Evolutionary conservation across 2,797 vertebrate species (phyloP), one percentile per base, ranked within the genome.

Genomic region (Microchirus variegatus): DNA sequence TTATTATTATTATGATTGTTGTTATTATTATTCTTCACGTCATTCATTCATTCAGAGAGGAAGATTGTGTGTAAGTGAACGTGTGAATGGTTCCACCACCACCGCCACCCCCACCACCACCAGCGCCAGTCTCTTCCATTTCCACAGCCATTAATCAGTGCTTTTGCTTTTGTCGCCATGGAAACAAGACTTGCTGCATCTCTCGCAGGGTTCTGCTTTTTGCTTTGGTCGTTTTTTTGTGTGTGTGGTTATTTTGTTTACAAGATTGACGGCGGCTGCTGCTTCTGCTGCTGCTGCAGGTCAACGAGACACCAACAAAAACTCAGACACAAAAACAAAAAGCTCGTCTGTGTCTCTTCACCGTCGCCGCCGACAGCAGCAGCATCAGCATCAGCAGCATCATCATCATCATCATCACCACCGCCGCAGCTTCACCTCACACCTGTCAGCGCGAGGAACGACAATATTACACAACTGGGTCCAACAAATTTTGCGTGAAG

Each of bases 151-250:
- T 85, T 90, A 85, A 90, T 91, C 90, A 83, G 77, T 80, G 83
- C 84, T 88, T 83, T 87, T 83, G 87, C 91, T 85, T 88, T 81
- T 85, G 92, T 94, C 88, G 84, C 92, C 92, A 94, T 94, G 93
- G 93, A 89, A 94, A 94, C 93, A 92, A 85, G 83, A 87, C 88
- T 81, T 82, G 84, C 89, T 83, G 86, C 85, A 89, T 92, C 82
- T 80, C 86, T 84, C 31, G 36, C 78, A 73, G n/a, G 17, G 38
- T 42, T 42, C 40, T 42, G 79, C 17, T 46, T 57, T 74, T 59
- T 76, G 63, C 70, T 70, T 31, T 5, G 5, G 31, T 31, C 31
- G 31, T 31, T 31, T 8, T n/a, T n/a, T n/a, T n/a, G n/a, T 22
- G 22, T 5, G 2, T 22, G 3, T 22, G 40, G 1, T 41, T 10